phyloP scores from a whole-genome alignment of 2,797 vertebrate genomes.

The Echiichthys vipera region DNA sequence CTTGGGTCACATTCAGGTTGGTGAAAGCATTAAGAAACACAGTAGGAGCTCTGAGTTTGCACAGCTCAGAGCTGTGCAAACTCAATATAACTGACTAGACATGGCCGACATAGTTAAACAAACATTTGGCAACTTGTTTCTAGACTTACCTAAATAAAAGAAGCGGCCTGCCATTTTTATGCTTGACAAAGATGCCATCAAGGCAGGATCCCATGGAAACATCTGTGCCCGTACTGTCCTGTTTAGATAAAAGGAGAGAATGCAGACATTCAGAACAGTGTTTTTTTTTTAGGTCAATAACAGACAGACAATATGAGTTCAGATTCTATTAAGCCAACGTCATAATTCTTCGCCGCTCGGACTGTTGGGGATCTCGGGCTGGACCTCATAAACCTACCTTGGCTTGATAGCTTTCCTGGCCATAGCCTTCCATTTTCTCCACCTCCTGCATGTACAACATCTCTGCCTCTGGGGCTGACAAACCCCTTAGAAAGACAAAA shows the following conservation, averaged over 20 bases:
- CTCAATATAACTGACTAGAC: neutral
- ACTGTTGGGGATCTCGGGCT: neutral
- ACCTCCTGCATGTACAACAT: slow-evolving; percentile 98
- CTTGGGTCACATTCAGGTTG: slow-evolving; percentile 25
- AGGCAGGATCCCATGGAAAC: slow-evolving; percentile 94
- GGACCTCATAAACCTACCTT: slow-evolving; percentile 86
- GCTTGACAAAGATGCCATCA: slow-evolving; percentile 97
- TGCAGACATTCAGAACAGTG: neutral
- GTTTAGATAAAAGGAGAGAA: slow-evolving; percentile 24
- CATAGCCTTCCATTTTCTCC: slow-evolving; percentile 96
- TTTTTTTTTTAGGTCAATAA: neutral
- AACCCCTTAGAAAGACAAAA: slow-evolving; percentile 83
- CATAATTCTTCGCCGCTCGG: neutral
- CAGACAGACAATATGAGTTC: neutral
- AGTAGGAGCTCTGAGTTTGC: slow-evolving; percentile 11
- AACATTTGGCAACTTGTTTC: neutral
- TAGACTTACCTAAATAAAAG: slow-evolving; percentile 90
- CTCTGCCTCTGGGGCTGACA: slow-evolving; percentile 93
- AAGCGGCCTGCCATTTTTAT: slow-evolving; percentile 92
- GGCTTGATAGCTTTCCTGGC: slow-evolving; percentile 95
- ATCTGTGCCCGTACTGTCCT: slow-evolving; percentile 96
- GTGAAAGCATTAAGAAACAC: slow-evolving; percentile 17
- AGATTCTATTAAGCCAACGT: neutral
- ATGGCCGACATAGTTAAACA: neutral
- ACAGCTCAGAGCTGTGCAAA: slow-evolving; percentile 20